A percentile compares a stretch with the other conserved stretches of the same genome.
Evolutionary conservation across 1,140 invertebrate genomes (phyloP).

Genomic region (Aphis craccivora): DNA sequence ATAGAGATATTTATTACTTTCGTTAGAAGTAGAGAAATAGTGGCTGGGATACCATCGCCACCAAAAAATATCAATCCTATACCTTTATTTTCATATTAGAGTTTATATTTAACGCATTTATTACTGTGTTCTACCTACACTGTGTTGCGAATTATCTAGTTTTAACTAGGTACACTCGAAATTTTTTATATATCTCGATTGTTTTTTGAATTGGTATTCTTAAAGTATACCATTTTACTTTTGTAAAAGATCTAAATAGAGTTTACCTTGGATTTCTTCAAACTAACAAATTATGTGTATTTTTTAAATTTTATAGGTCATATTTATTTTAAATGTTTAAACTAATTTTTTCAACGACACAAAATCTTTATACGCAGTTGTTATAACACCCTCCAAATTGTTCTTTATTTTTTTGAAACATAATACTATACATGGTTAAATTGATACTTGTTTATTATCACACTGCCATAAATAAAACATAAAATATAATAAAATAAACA

Average conservation of each 20-base stretch:
- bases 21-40: too few species aligned
- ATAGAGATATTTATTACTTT: not conserved
- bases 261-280: rapidly evolving
- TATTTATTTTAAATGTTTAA: not conserved
- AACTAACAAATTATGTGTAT: not conserved
- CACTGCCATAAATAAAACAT: too few species aligned
- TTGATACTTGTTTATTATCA: too few species aligned
- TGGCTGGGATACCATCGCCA: not conserved
- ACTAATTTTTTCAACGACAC: not conserved
- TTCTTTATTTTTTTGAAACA: too few species aligned
- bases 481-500: too few species aligned
- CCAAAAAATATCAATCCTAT: not conserved
- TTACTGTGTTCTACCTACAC: not conserved
- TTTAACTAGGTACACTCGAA: not conserved
- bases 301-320: not conserved
- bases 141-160: rapidly evolving
- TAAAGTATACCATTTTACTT: not conserved
- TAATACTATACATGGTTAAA: too few species aligned
- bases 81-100: not conserved
- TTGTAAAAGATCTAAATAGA: not conserved
- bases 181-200: not conserved
- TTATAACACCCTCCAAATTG: too few species aligned
- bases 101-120: not conserved
- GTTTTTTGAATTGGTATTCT: too few species aligned
- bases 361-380: not conserved